These are phyloP conservation scores for Chironomus tepperi DNA, from an alignment of 1,140 invertebrate genomes.

Conservation along the genomic window DNA sequence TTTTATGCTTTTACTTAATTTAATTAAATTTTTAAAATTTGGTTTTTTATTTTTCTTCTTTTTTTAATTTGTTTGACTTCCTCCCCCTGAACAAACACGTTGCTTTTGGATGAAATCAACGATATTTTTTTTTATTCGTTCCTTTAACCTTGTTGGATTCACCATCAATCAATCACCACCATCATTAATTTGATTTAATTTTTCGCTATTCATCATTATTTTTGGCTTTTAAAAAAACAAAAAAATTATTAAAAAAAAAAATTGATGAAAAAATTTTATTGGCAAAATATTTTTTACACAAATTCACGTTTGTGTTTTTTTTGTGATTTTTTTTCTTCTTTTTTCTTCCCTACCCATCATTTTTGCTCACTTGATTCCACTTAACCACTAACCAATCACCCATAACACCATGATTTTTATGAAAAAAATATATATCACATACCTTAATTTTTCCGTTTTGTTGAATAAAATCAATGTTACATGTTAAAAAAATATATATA, in stretches of 20 bases:
- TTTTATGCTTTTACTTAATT: neutral
- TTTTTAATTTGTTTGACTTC: neutral
- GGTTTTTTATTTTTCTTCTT: neutral
- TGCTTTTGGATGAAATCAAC: no score
- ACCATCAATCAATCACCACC: neutral
- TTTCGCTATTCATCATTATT: neutral
- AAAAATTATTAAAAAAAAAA: no score
- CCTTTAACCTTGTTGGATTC: neutral
- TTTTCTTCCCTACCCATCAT: neutral
- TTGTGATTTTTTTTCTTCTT: neutral
- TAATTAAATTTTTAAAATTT: constrained; percentile 4
- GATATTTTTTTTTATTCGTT: no score
- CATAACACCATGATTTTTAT: neutral
- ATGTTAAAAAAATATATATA: neutral
- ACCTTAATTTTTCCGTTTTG: neutral
- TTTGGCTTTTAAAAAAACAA: neutral
- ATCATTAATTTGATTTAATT: neutral
- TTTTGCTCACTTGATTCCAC: neutral
- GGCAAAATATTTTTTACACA: neutral
- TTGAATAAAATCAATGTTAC: neutral
- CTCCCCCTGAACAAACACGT: neutral
- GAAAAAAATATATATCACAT: neutral
- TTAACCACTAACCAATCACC: neutral
- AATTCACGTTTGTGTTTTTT: neutral
- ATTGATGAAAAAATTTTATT: neutral